Evolutionary conservation across 2,113 vertebrate genomes (phyloP).

Genomic region (Thamnophis sirtalis): DNA sequence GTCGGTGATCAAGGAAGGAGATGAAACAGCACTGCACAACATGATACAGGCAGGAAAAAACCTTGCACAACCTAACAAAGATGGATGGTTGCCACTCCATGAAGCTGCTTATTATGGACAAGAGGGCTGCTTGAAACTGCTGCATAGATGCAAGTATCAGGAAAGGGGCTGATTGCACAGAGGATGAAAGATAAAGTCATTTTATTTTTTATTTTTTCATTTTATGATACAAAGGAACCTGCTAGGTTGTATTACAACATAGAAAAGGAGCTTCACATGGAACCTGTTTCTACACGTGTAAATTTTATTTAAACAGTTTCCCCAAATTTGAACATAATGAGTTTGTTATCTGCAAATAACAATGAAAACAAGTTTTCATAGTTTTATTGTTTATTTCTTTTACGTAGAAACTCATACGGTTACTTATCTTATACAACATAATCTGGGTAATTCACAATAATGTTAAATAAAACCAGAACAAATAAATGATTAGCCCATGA

Average conservation of each 20-base stretch:
- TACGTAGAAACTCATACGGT: not conserved
- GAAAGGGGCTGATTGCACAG: conserved; percentile 12
- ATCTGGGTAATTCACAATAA: not conserved
- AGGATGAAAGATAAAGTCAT: not conserved
- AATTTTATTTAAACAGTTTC: not conserved
- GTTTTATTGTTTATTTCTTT: not conserved
- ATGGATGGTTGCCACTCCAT: conserved; percentile 86
- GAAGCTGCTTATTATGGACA: conserved; percentile 85
- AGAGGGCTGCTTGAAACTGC: conserved; percentile 74
- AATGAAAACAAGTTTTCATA: not conserved
- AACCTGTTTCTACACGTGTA: not conserved
- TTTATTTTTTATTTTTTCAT: not conserved
- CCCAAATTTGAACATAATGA: not conserved
- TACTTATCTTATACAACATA: not conserved
- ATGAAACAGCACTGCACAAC: conserved; percentile 65
- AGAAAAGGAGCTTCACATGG: not conserved
- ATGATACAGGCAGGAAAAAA: conserved; percentile 71
- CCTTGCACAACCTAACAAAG: conserved; percentile 76
- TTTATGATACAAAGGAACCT: not conserved
- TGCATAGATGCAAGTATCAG: conserved; percentile 78
- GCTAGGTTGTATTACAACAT: not conserved
- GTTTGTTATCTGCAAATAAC: not conserved
- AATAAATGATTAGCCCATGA: too few relatives aligned
- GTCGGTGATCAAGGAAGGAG: conserved; percentile 72
- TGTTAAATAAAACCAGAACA: not conserved